Percentiles rank a stretch among this genome's conserved stretches.
Evolutionary conservation across 2,888 invertebrate species (phyloP).

Genomic region (Drosophila villosipedis): DNA sequence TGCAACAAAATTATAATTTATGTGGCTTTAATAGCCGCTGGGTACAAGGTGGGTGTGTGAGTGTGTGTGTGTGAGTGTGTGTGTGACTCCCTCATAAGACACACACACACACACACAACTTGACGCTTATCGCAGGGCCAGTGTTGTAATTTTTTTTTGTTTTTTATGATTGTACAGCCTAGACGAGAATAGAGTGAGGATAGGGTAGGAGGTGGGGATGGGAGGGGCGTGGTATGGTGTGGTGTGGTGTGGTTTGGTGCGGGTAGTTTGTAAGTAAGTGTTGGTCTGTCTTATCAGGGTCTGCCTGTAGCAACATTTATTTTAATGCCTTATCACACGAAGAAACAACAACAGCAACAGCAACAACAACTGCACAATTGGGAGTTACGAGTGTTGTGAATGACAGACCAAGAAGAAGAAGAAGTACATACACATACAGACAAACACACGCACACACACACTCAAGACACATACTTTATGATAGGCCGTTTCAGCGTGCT

Average conservation of each 20-base stretch:
- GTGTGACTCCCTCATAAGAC: constrained; percentile 16
- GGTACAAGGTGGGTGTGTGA: constrained; percentile 45
- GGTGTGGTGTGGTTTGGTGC: constrained; percentile 11
- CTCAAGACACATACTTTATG: constrained; percentile 40
- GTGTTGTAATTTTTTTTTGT: constrained; percentile 35
- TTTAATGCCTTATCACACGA: constrained; percentile 78
- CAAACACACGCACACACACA: constrained; percentile 1
- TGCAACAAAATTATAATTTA: constrained; percentile 82
- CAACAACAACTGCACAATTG: constrained; percentile 70
- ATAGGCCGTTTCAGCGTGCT: constrained; percentile 47
- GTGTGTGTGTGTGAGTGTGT: not conserved
- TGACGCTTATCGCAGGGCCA: constrained; percentile 56
- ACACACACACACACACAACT: constrained; percentile 7
- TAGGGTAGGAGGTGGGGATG: not conserved
- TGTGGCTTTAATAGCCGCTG: constrained; percentile 80
- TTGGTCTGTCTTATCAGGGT: constrained; percentile 69
- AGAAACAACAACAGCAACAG: not conserved
- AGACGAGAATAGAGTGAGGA: constrained; percentile 1
- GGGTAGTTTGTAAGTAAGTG: constrained; percentile 38
- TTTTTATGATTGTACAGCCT: constrained; percentile 28
- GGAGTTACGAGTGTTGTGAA: constrained; percentile 75
- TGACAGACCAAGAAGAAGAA: constrained; percentile 44
- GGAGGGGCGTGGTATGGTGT: constrained; percentile 18
- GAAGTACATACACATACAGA: not conserved
- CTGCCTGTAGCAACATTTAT: constrained; percentile 77